Percentiles rank a stretch among this genome's conserved stretches.
Conservation (phyloP, 2,888 invertebrate genomes). For the Drosophila atripex region DNA sequence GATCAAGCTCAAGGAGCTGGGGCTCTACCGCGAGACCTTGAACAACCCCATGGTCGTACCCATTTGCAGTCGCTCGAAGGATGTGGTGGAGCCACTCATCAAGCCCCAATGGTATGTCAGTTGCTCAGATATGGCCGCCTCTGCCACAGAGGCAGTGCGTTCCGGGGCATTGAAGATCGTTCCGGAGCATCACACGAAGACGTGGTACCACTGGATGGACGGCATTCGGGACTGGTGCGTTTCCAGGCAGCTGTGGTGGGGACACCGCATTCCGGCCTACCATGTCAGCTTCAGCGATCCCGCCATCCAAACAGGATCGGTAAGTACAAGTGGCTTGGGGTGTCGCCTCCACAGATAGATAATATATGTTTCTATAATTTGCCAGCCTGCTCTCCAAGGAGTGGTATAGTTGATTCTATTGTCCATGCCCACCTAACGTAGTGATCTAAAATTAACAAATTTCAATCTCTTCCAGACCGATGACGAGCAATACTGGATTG, state of each 20-base stretch:
- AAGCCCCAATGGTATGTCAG: constrained; percentile 99
- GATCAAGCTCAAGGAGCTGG: constrained; percentile 89
- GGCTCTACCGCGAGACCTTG: constrained; percentile 90
- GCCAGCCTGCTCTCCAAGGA: constrained; percentile 23
- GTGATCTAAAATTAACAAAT: not conserved
- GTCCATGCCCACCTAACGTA: not conserved
- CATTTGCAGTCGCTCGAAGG: constrained; percentile 97
- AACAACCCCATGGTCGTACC: constrained; percentile 99
- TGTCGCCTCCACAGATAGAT: not conserved
- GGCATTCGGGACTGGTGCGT: constrained; percentile 99
- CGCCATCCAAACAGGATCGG: constrained; percentile 78
- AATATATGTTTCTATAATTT: not conserved
- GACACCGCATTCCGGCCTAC: constrained; percentile 98
- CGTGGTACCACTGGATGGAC: constrained; percentile 98
- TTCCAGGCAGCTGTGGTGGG: constrained; percentile 99
- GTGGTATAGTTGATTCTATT: constrained; percentile 16
- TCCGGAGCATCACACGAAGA: constrained; percentile 95
- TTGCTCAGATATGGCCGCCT: constrained; percentile 94
- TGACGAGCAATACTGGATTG: constrained; percentile 89
- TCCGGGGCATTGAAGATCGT: constrained; percentile 93
- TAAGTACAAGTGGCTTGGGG: constrained; percentile 54
- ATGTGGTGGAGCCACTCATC: constrained; percentile 97
- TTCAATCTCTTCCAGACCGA: constrained; percentile 81
- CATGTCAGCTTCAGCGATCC: constrained; percentile 87
- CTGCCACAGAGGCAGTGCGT: constrained; percentile 92